phyloP scores from a whole-genome alignment of 2,888 invertebrate genomes.

The Pasiphila rectangulata region DNA sequence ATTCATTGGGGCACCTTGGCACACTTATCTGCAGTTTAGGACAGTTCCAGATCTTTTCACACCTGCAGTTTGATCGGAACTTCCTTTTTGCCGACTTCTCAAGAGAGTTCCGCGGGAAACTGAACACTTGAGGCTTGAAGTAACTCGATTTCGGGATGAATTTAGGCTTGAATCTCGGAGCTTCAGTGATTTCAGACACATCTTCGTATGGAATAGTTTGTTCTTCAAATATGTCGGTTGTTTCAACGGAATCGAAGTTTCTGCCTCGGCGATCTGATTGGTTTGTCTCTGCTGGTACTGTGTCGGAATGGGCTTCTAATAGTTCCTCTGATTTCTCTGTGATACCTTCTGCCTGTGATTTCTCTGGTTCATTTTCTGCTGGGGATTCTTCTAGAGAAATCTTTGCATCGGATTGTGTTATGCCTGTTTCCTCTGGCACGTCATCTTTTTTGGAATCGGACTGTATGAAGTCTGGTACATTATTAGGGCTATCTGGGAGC shows the following conservation, averaged over 20 bases:
- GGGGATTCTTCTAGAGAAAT: not conserved
- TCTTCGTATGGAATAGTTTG: constrained; percentile 41
- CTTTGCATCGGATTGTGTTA: not conserved
- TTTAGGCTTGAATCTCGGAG: constrained; percentile 37
- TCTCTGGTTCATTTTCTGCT: not conserved
- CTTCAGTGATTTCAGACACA: constrained; percentile 33
- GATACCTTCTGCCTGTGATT: not conserved
- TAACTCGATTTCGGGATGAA: constrained; percentile 58
- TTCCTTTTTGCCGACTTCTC: constrained; percentile 48
- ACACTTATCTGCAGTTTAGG: constrained; percentile 72
- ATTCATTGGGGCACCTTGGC: constrained; percentile 70
- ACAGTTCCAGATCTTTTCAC: constrained; percentile 74
- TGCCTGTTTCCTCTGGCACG: not conserved
- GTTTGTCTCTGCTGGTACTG: constrained; percentile 20
- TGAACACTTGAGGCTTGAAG: constrained; percentile 42
- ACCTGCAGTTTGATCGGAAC: constrained; percentile 66
- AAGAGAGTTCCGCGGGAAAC: constrained; percentile 51
- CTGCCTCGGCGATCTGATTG: constrained; percentile 26
- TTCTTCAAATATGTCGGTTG: constrained; percentile 32
- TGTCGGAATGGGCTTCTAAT: constrained; percentile 25
- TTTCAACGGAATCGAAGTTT: constrained; percentile 35
- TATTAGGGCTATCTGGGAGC: constrained; percentile 12
- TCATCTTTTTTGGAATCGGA: too few relatives aligned
- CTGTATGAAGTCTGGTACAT: too few relatives aligned
- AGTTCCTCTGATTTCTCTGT: constrained; percentile 14